These are phyloP conservation scores for Endotricha flammealis DNA, from an alignment of 2,888 invertebrate genomes.

Conservation along the genomic window DNA sequence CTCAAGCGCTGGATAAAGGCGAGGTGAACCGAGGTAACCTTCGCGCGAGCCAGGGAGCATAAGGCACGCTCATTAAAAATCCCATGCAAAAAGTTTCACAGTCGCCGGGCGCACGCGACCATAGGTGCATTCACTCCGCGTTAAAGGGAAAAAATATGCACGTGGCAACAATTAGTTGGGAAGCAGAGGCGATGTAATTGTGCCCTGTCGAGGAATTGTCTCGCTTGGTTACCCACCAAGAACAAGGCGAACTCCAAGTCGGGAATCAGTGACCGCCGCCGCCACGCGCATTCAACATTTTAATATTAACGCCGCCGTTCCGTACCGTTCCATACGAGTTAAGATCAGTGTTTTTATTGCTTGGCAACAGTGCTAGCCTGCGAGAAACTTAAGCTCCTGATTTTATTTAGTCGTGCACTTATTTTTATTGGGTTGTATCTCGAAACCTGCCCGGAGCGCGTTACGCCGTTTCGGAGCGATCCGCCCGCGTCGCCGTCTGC, in stretches of 20 bases:
- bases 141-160: slow-evolving; percentile 54
- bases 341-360: slow-evolving; percentile 39
- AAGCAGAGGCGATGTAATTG: slow-evolving; percentile 44
- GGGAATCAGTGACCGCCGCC: slow-evolving; percentile 48
- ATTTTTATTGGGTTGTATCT: slow-evolving; percentile 46
- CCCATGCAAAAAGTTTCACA: slow-evolving; percentile 50
- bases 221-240: slow-evolving; percentile 55
- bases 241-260: slow-evolving; percentile 41
- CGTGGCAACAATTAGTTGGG: slow-evolving; percentile 70
- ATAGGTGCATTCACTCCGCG: slow-evolving; percentile 54
- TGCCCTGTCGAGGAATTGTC: slow-evolving; percentile 39
- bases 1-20: slow-evolving; percentile 36
- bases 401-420: slow-evolving; percentile 36
- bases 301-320: slow-evolving; percentile 29
- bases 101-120: slow-evolving; percentile 49
- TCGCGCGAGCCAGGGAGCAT: slow-evolving; percentile 45
- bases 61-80: slow-evolving; percentile 50
- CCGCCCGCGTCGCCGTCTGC: slow-evolving; percentile 23
- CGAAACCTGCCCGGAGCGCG: slow-evolving; percentile 41
- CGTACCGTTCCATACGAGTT: slow-evolving; percentile 52
- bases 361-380: slow-evolving; percentile 36
- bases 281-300: slow-evolving; percentile 54
- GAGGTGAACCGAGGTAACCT: slow-evolving; percentile 60
- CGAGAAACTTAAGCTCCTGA: slow-evolving; percentile 29
- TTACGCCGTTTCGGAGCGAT: slow-evolving; percentile 40